Evolutionary conservation across 1,140 invertebrate genomes (phyloP), one percentile per base, ranked within the genome.

Genomic region (Antheraea mylitta): DNA sequence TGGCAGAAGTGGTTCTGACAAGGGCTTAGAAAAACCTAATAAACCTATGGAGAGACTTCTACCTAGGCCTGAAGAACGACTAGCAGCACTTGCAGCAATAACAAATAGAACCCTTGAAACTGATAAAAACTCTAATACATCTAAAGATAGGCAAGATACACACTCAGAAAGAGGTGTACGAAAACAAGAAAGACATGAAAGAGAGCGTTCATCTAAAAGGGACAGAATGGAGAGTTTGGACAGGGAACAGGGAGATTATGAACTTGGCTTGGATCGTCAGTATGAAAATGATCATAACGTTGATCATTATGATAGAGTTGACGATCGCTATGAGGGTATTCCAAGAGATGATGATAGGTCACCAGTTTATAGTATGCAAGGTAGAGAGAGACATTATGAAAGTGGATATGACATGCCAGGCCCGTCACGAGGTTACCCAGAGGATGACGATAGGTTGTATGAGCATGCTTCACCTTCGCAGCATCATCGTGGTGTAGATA

Each of bases 21-120:
- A 92, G 74, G 92, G 92, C n/a, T 82, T 93, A 73, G 90, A 92
- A 76, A 93, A 93, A 78, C 92, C 92, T 53, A 92, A 89, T 70
- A 93, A 93, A 75, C 92, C 92, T 18, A 92, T 93, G 82, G 91
- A 93, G 77, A 80, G 92, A 68, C 79, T 93, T 37, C 75, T 93
- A 9, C 92, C 92, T 7, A 81, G 92, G 63, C 92, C 92, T 11
- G 92, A 92, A 78, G 92, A 93, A 79, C 78, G 92, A 36, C 74
- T 92, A 67, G 92, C 92, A 58, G 91, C 92, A 13, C 76, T 93
- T 60, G 91, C 92, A 19, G 92, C 92, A 45, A 92, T 91, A 72
- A 87, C 92, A n/a, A 93, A 93, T 68, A 89, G 89, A 80, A 84
- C 85, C 64, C 69, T 92, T 62, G 92, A 92, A 70, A 71, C 85